Percentiles rank a stretch among this genome's conserved stretches.
Evolutionary conservation across 2,888 invertebrate species (phyloP).

Genomic region (Bugulina stolonifera): DNA sequence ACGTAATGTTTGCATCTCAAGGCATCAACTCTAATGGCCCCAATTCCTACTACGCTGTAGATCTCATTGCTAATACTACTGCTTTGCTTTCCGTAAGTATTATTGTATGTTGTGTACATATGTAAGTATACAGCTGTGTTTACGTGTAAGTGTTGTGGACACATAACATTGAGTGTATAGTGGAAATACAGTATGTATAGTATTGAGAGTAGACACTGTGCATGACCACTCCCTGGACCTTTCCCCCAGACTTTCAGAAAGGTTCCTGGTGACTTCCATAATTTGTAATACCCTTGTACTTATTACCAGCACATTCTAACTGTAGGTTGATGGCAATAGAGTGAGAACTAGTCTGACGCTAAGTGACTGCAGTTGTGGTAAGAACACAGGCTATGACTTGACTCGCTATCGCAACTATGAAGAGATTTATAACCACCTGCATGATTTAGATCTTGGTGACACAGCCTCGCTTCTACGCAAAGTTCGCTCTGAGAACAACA

Average conservation of each 20-base stretch:
- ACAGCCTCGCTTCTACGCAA: conserved; percentile 16
- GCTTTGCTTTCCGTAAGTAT: neutral
- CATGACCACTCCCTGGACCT: too few relatives aligned
- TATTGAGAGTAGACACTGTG: too few relatives aligned
- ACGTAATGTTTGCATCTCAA: conserved; percentile 21
- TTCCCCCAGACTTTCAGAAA: too few relatives aligned
- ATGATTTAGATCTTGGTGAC: conserved; percentile 12
- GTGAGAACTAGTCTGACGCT: conserved; percentile 13
- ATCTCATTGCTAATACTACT: conserved; percentile 18
- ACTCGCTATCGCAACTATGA: conserved; percentile 18
- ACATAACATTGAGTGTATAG: too few relatives aligned
- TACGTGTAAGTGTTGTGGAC: too few relatives aligned
- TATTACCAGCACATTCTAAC: neutral
- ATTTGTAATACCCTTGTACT: too few relatives aligned
- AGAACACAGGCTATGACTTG: conserved; percentile 25
- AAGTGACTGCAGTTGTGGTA: conserved; percentile 21
- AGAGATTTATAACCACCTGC: conserved; percentile 22
- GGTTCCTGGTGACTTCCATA: too few relatives aligned
- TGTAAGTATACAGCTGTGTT: neutral
- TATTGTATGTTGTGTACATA: neutral
- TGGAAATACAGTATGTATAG: too few relatives aligned
- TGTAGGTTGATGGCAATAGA: conserved; percentile 20
- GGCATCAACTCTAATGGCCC: conserved; percentile 23
- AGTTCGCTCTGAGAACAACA: neutral
- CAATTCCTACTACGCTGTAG: conserved; percentile 20